Percentiles rank a stretch among this genome's conserved stretches.
phyloP scores from a whole-genome alignment of 2,888 invertebrate genomes.

The Hirtodrosophila trivittata region DNA sequence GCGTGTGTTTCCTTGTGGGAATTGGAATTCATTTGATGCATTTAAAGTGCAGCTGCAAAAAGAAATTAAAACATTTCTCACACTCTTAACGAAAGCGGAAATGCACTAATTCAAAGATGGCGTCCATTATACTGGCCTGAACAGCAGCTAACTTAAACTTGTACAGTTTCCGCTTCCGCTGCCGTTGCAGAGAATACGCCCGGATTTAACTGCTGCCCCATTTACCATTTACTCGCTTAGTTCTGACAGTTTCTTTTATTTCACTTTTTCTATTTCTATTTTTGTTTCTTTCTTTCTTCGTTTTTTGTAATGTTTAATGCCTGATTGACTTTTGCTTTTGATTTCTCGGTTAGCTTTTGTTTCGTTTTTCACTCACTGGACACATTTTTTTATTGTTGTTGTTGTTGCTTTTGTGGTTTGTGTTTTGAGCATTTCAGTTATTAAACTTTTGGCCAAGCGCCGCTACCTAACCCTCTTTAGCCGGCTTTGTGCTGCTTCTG shows the following conservation, averaged over 20 bases:
- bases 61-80: constrained; percentile 34
- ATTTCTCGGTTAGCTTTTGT: constrained; percentile 68
- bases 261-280: constrained; percentile 9
- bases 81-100: constrained; percentile 58
- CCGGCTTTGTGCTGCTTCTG: constrained; percentile 3
- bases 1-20: constrained; percentile 19
- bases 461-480: not conserved
- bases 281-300: constrained; percentile 37
- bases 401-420: constrained; percentile 64
- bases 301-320: constrained; percentile 74
- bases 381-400: constrained; percentile 30
- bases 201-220: constrained; percentile 23
- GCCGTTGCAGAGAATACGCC: constrained; percentile 11
- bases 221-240: constrained; percentile 5
- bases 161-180: constrained; percentile 56
- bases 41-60: constrained; percentile 16
- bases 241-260: constrained; percentile 11
- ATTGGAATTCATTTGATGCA: constrained; percentile 38
- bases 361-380: constrained; percentile 44
- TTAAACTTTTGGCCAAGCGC: constrained; percentile 60
- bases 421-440: constrained; percentile 73
- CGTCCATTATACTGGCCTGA: constrained; percentile 29
- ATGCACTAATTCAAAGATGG: constrained; percentile 72
- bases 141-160: constrained; percentile 63
- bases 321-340: constrained; percentile 79